Evolutionary conservation across 1,140 invertebrate genomes (phyloP), one percentile per base, ranked within the genome.

Genomic region (Arctopsyche grandis): DNA sequence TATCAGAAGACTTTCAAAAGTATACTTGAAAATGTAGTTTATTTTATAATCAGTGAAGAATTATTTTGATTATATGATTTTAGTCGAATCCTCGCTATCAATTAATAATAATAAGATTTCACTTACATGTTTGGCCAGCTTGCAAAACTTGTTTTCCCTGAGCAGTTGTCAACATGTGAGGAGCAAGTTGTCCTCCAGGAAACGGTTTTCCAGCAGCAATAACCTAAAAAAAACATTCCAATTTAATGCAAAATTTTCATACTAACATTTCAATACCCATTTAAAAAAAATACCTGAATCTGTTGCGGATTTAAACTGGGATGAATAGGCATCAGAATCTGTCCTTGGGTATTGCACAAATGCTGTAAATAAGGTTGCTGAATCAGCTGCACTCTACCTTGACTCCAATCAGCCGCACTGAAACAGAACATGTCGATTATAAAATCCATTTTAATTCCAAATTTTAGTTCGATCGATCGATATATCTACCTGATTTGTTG

Each of bases 351-450:
- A 85, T 95, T 94, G 84, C 96, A 93, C 12, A 97, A 87, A 85
- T 95, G 94, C 83, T 94, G 93, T 74, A 95, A 88, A 85, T 95
- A 95, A 0, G 94, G 93, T 81, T 96, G 95, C 84, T 95, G 94
- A 82, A 96, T 95, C 14, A 96, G 92, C 86, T 96, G 94, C 9
- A 91, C 91, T 3, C 90, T 87, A 9, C 91, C 89, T 48, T 91
- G 90, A 43, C 89, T 87, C 87, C 91, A 91, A 46, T 92, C 91
- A 48, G 89, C 89, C 75, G 87, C 86, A 78, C 60, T 81, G 48
- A 78, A 63, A 74, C 63, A 58, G 12, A n/a, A 52, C 48, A 21
- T n/a, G n/a, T n/a, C n/a, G n/a, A n/a, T n/a, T n/a, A 38, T 7
- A 38, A 38, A 38, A 4, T 38, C 3, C 12, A 79, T 10, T 75